Base-by-base conservation (phyloP, 2,888 invertebrate genomes). In the Dasypogon diadema region DNA sequence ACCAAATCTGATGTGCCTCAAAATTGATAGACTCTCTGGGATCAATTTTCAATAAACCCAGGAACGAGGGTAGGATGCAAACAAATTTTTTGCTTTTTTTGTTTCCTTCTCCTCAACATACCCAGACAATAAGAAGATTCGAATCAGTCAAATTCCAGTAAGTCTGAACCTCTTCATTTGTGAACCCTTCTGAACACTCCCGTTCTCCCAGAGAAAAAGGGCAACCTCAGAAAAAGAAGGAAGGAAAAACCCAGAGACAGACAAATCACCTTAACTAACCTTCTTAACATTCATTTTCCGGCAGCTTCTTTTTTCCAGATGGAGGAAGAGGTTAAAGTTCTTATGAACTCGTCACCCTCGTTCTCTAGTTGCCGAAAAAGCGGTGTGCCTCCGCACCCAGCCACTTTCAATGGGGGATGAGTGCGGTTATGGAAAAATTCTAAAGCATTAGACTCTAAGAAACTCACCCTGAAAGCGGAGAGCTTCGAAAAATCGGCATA, bases 241-340 rank as follows among this genome's bases (percentile, higher is more conserved):
- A 54, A 18, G 22, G 54, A 30, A 54, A 51, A 54, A 30, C 54
- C 37, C 42, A 73, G 56, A 68, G 76, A 76, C 77, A 76, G 76
- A 77, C 77, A 77, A 77, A 77, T 77, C 76, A 77, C 77, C 76
- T 77, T 77, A 77, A 77, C 77, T 77, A 77, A 77, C 77, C 77
- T 76, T 77, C 77, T 77, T 77, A 77, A 77, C 77, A 76, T 77
- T 76, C 76, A 77, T 77, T 77, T 77, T 77, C 77, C 77, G 77
- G 77, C 74, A 77, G 68, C 74, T 77, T 77, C 77, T 68, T 77
- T 65, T 56, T 73, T 73, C 42, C 73, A 56, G 56, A 55, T 56
- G 42, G 56, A 74, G 46, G 73, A 37, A 51, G 56, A 77, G 77
- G 77, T 77, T 77, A 76, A 76, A 77, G 77, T 77, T 77, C 75